A percentile compares a stretch with the other conserved stretches of the same genome.
Conservation (phyloP, 2,113 vertebrate genomes). For the Takifugu flavidus region DNA sequence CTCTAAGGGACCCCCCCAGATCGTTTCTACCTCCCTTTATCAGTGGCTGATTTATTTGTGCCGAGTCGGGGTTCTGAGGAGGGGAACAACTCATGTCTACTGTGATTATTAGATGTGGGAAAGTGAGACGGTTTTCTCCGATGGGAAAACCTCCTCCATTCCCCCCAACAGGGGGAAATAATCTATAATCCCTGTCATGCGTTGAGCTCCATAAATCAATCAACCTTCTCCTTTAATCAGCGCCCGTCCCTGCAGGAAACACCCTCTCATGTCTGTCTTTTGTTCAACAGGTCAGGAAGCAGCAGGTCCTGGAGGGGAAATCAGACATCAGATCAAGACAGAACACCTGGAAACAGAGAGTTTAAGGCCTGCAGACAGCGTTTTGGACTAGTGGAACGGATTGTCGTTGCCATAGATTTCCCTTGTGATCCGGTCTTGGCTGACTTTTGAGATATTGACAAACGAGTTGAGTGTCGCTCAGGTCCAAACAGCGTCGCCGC, state of each 20-base stretch:
- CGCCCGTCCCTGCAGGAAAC: constrained; percentile 13
- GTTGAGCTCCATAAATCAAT: constrained; percentile 28
- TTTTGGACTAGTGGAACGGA: not conserved
- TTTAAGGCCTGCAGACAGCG: constrained; percentile 12
- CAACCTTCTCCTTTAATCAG: constrained; percentile 7
- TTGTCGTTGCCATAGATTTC: constrained; percentile 27
- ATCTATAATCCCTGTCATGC: constrained; percentile 6
- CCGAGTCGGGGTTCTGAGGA: constrained; percentile 22
- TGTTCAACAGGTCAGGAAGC: constrained; percentile 11
- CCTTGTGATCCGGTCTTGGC: constrained; percentile 6
- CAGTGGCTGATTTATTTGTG: constrained; percentile 45
- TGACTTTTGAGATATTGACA: constrained; percentile 21
- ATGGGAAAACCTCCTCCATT: not conserved
- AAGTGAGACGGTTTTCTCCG: too few relatives aligned
- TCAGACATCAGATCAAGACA: not conserved
- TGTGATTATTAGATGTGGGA: too few relatives aligned
- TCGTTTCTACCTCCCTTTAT: constrained; percentile 28
- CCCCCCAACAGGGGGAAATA: not conserved
- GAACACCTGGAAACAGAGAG: not conserved
- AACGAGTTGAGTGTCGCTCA: constrained; percentile 3
- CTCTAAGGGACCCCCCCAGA: constrained; percentile 12
- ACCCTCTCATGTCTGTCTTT: constrained; percentile 6
- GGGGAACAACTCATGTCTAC: not conserved
- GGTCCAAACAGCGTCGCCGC: constrained; percentile 4
- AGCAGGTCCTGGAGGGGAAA: constrained; percentile 6